Evolutionary conservation across 2,888 invertebrate species (phyloP), one percentile per base, ranked within the genome.

Genomic region (Rugalucina vietnamica): DNA sequence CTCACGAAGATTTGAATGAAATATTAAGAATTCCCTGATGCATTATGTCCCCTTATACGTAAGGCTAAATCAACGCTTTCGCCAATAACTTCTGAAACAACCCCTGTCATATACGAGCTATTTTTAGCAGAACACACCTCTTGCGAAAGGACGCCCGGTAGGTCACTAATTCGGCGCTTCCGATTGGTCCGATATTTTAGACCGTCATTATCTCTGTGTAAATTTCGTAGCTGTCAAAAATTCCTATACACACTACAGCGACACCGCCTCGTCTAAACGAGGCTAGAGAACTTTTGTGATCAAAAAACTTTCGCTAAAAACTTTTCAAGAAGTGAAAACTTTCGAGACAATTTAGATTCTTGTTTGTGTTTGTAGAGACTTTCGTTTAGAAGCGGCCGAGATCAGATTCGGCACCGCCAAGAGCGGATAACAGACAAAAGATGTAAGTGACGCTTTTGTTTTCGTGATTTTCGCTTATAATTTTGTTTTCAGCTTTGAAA

Each of bases 241-340:
- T 18, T 14, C 21, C 65, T 65, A 12, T 34, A 34, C 65, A 65
- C 34, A 65, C 65, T 21, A 43, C 43, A 29, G 18, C 29, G 65
- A 65, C n/a, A 54, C 10, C 32, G 65, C 65, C 65, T 65, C 65
- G 65, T 65, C 34, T 24, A 65, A 65, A 34, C 65, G 65, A 65
- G 65, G 65, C 65, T 18, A 65, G 12, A 29, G 10, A 8, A 43
- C 3, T 65, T 24, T 65, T 24, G 27, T 65, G 65, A 34, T 32
- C 34, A 65, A 18, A 27, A 65, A 65, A 32, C 34, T 65, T 65
- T 34, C 34, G 18, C 34, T 5, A 65, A 1, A 34, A 65, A 65
- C 32, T 29, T 34, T 60, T 60, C 27, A 27, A 65, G 18, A 65
- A 65, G 34, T 34, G 1, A 3, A 65, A 21, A 65, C 34, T 65